Conservation (phyloP, 2,113 vertebrate genomes). For the Aptenodytes forsteri region DNA sequence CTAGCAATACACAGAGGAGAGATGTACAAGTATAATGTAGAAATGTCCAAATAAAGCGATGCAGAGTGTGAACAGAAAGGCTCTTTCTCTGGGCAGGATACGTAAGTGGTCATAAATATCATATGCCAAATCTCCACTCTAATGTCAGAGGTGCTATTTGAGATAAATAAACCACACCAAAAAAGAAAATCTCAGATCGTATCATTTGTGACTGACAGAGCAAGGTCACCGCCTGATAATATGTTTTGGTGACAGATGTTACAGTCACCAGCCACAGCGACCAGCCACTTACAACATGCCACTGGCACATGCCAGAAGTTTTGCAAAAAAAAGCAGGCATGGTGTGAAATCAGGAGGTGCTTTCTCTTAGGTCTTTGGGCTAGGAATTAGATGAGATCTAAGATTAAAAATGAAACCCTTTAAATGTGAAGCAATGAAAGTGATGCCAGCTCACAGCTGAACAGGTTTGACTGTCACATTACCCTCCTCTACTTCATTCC, state of each 20-base stretch:
- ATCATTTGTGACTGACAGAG: neutral
- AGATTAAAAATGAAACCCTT: neutral
- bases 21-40: neutral
- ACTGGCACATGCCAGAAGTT: neutral
- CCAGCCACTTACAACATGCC: accelerated
- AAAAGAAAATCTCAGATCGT: neutral
- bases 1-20: neutral
- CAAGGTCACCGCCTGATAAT: neutral
- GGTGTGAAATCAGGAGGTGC: neutral
- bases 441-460: neutral
- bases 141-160: neutral
- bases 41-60: neutral
- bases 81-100: neutral
- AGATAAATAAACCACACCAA: neutral
- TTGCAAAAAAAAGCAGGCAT: neutral
- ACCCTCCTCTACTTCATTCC: neutral
- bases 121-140: neutral
- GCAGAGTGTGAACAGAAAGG: neutral
- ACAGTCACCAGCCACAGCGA: neutral
- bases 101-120: neutral
- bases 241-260: neutral
- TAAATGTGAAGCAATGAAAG: neutral
- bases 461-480: neutral
- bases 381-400: neutral
- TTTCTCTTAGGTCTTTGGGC: neutral